Evolutionary conservation across 2,797 vertebrate species (phyloP), one percentile per base, ranked within the genome.

Genomic region (Oryzias sinensis): DNA sequence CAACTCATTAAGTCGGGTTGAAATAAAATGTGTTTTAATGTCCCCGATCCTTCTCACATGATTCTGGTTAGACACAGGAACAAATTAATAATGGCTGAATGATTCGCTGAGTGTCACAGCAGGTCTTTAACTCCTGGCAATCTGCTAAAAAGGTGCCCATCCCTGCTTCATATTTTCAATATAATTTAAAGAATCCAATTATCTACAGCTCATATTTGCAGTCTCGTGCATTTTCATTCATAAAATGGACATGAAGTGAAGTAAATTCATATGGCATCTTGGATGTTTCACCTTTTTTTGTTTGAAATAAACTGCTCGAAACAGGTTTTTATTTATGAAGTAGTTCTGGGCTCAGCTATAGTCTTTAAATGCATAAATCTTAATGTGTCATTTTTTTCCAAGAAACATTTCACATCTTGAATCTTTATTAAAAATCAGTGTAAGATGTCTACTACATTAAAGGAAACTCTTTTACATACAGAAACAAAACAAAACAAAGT

Each of bases 321-420:
- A 53, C 14, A 0, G 41, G 18, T 5, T 18, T 49, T 14, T 22
- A 14, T 53, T 42, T 4, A 2, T 33, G 15, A 24, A 6, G n/a
- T 3, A 47, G 42, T 42, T 59, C 41, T 46, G 2, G 7, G 25
- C 40, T 55, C 48, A 49, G 24, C 29, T 54, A 37, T 68, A 49
- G 57, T 43, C 29, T 20, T 27, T 3, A 0, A 42, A 33, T 24
- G 20, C 3, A 18, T 18, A 20, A 20, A 45, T 17, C 33, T 18
- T 5, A 14, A 5, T 5, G 8, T 1, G 44, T n/a, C 44, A 46
- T 20, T 20, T 46, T 15, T 7, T 17, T 48, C 22, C 5, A 62
- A 11, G 9, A 33, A 33, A 11, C 33, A 11, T 9, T 33, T 33
- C 3, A 33, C 33, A 33, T 33, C 9, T 33, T 33, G 8, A 33